These are phyloP conservation scores for Nomada hirtipes DNA, from an alignment of 2,888 invertebrate species.

Conservation along the genomic window DNA sequence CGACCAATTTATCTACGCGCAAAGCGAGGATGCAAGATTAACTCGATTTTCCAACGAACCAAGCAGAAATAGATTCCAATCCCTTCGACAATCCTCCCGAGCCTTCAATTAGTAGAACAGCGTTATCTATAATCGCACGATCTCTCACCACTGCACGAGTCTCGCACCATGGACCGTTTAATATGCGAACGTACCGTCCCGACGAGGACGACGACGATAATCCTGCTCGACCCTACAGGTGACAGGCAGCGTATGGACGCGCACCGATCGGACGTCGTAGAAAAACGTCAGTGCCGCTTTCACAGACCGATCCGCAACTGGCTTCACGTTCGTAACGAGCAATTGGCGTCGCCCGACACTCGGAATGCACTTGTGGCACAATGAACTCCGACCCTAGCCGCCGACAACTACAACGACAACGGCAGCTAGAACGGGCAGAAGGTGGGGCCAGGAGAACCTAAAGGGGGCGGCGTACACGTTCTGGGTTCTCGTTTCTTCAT, in stretches of 20 bases:
- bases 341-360: slow-evolving; percentile 75
- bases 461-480: slow-evolving; percentile 43
- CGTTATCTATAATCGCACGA: neutral
- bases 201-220: neutral
- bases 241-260: neutral
- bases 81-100: no score
- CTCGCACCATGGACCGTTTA: neutral
- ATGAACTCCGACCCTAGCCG: slow-evolving; percentile 81
- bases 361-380: slow-evolving; percentile 81
- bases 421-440: slow-evolving; percentile 43
- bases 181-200: no score
- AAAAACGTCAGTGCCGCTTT: slow-evolving; percentile 60
- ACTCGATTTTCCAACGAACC: neutral
- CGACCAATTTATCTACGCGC: no score
- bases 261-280: neutral
- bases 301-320: slow-evolving; percentile 69
- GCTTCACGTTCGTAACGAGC: slow-evolving; percentile 67
- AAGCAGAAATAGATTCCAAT: neutral
- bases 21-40: neutral
- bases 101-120: no score
- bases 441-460: slow-evolving; percentile 43
- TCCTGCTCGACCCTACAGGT: neutral
- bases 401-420: slow-evolving; percentile 49
- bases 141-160: neutral
- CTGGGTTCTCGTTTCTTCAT: slow-evolving; percentile 10